Base-by-base conservation (phyloP, 1,140 invertebrate genomes). In the Drosophila teissieri region DNA sequence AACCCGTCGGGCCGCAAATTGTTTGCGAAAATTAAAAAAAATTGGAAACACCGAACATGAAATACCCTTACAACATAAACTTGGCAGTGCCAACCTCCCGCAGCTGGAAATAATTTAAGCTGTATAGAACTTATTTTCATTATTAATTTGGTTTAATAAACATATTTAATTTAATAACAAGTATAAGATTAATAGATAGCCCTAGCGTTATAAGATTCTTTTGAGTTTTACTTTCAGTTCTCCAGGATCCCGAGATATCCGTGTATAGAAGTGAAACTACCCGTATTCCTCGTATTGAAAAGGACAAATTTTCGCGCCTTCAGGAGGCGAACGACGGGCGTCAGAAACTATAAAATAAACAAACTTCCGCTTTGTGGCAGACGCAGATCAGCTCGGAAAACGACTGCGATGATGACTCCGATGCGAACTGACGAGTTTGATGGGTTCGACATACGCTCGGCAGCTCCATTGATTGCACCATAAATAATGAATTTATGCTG, bases 401-500 rank as follows among this genome's bases (percentile, higher is more conserved):
- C 86, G 90, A 82, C 74, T 57, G 79, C 37, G 60, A 68, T 68
- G 80, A 83, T 91, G 88, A 83, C 82, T 83, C 27, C 67, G 65
- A 49, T 69, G 67, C 67, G 51, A 70, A 56, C 67, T 70, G 67
- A 70, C 68, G 67, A 70, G 64, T 91, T 92, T 92, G 91, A 92
- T 92, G 91, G 84, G 78, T 78, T 91, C 91, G 91, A 92, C 91
- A 91, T 92, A 89, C 91, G 91, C 85, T 91, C 90, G 90, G 74
- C 74, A 65, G 64, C 64, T 68, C 84, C 90, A 92, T 92, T 92
- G 85, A 91, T 91, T 90, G 90, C 90, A 76, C 73, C 90, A 91
- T 91, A 91, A 91, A 91, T 91, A 90, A 91, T 74, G 82, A 91
- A 91, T 91, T 91, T 91, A 91, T 91, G 85, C 68, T 91, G 90